Evolutionary conservation across 2,113 vertebrate species (phyloP).

Genomic region (Neopipo cinnamomea): DNA sequence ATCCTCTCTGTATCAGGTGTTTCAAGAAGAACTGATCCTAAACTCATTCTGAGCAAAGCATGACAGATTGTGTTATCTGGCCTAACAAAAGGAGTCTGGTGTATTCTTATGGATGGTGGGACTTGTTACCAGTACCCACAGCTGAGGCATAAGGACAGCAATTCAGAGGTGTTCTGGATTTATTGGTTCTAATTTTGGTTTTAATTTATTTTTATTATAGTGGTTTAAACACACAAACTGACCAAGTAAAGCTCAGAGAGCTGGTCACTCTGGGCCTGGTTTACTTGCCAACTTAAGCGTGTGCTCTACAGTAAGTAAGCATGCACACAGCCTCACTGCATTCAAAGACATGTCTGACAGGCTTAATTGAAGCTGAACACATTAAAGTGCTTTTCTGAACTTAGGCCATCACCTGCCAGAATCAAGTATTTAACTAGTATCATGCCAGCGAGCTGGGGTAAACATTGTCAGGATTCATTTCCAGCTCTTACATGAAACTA

Average conservation of each 20-base stretch:
- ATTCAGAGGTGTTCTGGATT: neutral
- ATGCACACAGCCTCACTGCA: neutral
- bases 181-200: neutral
- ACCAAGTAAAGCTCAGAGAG: neutral
- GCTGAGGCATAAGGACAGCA: neutral
- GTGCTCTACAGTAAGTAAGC: neutral
- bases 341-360: neutral
- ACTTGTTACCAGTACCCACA: neutral
- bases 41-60: neutral
- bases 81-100: neutral
- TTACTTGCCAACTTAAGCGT: neutral
- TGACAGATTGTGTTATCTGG: neutral
- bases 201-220: neutral
- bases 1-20: neutral
- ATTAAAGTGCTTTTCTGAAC: slow-evolving; percentile 11
- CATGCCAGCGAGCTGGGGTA: neutral
- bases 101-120: neutral
- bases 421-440: neutral
- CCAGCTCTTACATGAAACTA: neutral
- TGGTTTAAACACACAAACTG: neutral
- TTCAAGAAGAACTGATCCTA: neutral
- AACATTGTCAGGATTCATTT: neutral
- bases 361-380: neutral
- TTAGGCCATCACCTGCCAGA: neutral
- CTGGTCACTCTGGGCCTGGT: slow-evolving; percentile 27